Conservation (phyloP, 2,888 invertebrate genomes). For the Cheiracanthium punctorium region DNA sequence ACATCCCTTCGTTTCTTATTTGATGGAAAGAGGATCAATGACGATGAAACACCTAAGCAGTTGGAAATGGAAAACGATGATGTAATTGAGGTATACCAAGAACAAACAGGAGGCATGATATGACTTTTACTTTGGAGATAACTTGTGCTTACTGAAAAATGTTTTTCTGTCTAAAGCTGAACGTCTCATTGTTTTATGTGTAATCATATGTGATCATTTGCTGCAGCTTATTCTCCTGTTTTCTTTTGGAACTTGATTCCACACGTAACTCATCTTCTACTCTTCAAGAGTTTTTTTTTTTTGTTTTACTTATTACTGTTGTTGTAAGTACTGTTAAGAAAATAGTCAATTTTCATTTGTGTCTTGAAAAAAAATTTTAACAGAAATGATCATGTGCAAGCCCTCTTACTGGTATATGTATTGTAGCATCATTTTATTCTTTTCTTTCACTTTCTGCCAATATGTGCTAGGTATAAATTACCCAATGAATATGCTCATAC, state of each 20-base stretch:
- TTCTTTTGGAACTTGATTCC: neutral
- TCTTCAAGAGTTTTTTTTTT: too few species aligned
- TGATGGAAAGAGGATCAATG: conserved; percentile 83
- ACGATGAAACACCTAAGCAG: conserved; percentile 84
- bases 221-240: neutral
- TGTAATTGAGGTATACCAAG: conserved; percentile 84
- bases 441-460: too few species aligned
- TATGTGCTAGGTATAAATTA: too few species aligned
- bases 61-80: conserved; percentile 84
- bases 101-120: conserved; percentile 80
- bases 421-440: too few species aligned
- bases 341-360: too few species aligned
- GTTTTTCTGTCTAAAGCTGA: neutral
- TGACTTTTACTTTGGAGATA: neutral
- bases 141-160: neutral
- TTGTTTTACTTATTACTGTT: too few species aligned
- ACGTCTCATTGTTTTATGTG: neutral
- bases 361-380: too few species aligned
- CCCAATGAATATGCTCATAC: too few species aligned
- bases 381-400: too few species aligned
- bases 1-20: conserved; percentile 83
- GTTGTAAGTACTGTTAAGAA: too few species aligned
- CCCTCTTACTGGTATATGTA: too few species aligned
- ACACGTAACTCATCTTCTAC: too few species aligned
- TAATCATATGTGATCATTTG: conserved; percentile 11